These are phyloP conservation scores for Cyrtorhinus lividipennis DNA, from an alignment of 1,140 invertebrate genomes.

Conservation along the genomic window DNA sequence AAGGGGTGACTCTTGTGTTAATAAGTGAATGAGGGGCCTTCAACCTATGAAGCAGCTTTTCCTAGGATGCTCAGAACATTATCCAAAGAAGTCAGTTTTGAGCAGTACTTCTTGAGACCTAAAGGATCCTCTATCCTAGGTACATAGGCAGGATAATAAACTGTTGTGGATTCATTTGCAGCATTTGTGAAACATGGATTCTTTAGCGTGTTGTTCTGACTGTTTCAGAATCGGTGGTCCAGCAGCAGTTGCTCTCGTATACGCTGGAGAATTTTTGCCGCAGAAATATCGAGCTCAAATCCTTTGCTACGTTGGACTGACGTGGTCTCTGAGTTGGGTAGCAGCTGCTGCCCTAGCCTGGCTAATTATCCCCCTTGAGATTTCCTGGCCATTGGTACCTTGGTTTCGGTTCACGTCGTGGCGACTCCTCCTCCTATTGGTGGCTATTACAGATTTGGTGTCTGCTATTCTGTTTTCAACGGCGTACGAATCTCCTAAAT, in stretches of 20 bases:
- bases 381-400: background rate
- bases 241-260: conserved; percentile 44
- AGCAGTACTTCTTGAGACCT: too few relatives aligned
- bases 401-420: conserved; percentile 40
- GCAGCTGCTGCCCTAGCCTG: conserved; percentile 46
- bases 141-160: too few relatives aligned
- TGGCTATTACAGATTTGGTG: conserved; percentile 38
- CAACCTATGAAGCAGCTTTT: too few relatives aligned
- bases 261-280: conserved; percentile 46
- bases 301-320: conserved; percentile 43
- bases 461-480: conserved; percentile 36
- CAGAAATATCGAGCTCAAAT: conserved; percentile 37
- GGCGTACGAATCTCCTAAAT: conserved; percentile 64
- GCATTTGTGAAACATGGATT: too few relatives aligned
- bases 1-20: too few relatives aligned
- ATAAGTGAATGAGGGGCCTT: too few relatives aligned
- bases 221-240: conserved; percentile 38
- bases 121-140: too few relatives aligned
- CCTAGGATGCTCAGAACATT: too few relatives aligned
- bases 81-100: too few relatives aligned
- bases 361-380: conserved; percentile 22
- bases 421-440: conserved; percentile 43
- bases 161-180: too few relatives aligned
- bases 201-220: too few relatives aligned
- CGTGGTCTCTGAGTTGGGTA: conserved; percentile 44